A percentile compares a stretch with the other conserved stretches of the same genome.
Evolutionary conservation across 1,140 invertebrate species (phyloP).

Genomic region (Acromyrmex echinatior): DNA sequence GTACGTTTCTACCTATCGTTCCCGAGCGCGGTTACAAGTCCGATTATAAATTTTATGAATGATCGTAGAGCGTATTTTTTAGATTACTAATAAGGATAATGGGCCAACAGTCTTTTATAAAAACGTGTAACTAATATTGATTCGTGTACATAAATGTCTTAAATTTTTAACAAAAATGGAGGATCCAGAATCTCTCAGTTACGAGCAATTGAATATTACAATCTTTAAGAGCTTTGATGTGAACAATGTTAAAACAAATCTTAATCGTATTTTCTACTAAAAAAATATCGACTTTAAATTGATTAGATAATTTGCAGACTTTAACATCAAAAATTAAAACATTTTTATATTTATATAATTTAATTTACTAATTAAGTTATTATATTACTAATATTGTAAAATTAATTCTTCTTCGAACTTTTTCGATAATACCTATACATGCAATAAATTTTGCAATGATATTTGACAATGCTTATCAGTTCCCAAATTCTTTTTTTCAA

Average conservation of each 20-base stretch:
- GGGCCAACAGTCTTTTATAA: neutral
- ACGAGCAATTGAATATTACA: neutral
- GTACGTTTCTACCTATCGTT: constrained; percentile 12
- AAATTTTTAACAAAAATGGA: neutral
- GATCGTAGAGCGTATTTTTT: neutral
- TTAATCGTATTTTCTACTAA: neutral
- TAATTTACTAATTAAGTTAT: neutral
- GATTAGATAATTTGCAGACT: neutral
- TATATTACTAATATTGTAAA: neutral
- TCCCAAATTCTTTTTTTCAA: neutral
- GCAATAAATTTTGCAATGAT: neutral
- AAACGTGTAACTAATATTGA: too few species aligned
- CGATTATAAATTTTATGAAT: constrained; percentile 52
- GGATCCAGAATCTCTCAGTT: neutral
- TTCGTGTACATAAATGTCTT: neutral
- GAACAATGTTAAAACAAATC: neutral
- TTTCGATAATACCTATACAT: too few species aligned
- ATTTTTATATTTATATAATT: neutral
- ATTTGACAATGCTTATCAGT: neutral
- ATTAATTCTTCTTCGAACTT: neutral
- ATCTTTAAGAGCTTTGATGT: neutral
- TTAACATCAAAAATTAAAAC: neutral
- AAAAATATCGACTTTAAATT: neutral
- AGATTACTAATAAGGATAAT: neutral
- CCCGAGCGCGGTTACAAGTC: neutral